These are phyloP conservation scores for Epirrhoe alternata DNA, from an alignment of 2,888 invertebrate genomes.

Conservation along the genomic window DNA sequence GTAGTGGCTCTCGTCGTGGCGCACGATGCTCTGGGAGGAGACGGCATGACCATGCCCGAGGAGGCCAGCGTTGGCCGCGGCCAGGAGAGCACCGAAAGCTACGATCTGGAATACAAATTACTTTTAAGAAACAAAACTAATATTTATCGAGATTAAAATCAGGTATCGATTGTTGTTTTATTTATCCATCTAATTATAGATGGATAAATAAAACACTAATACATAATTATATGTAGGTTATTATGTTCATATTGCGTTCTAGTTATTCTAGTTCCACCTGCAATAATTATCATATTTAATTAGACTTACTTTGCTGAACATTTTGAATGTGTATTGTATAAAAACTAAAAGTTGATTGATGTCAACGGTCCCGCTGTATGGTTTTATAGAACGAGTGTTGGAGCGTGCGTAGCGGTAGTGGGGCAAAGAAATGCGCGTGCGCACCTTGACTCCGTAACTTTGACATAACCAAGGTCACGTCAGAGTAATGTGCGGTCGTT, in stretches of 20 bases:
- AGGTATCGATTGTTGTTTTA: background rate
- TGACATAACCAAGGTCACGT: constrained; percentile 46
- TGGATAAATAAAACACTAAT: too few species aligned
- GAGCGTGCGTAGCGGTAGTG: constrained; percentile 41
- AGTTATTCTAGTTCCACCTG: constrained; percentile 16
- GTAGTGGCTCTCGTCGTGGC: constrained; percentile 64
- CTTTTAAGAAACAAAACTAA: background rate
- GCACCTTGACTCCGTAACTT: constrained; percentile 53
- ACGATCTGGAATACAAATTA: constrained; percentile 62
- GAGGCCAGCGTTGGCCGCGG: constrained; percentile 78
- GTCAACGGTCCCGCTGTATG: constrained; percentile 52
- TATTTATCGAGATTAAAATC: background rate
- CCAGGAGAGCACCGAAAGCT: constrained; percentile 69
- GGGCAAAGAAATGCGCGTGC: constrained; percentile 46
- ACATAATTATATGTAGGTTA: too few species aligned
- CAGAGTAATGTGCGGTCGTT: constrained; percentile 35
- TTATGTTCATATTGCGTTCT: background rate
- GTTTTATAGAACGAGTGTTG: constrained; percentile 48
- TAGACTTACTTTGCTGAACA: constrained; percentile 70
- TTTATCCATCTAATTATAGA: too few species aligned
- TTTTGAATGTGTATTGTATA: constrained; percentile 58
- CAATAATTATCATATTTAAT: constrained; percentile 20
- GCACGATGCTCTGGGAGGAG: constrained; percentile 69
- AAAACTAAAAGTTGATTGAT: constrained; percentile 59
- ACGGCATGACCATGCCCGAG: constrained; percentile 64